Percentiles rank a stretch among this genome's conserved stretches.
These are phyloP conservation scores for Pseudopipra pipra DNA, from an alignment of 2,113 vertebrate species.

Conservation along the genomic window DNA sequence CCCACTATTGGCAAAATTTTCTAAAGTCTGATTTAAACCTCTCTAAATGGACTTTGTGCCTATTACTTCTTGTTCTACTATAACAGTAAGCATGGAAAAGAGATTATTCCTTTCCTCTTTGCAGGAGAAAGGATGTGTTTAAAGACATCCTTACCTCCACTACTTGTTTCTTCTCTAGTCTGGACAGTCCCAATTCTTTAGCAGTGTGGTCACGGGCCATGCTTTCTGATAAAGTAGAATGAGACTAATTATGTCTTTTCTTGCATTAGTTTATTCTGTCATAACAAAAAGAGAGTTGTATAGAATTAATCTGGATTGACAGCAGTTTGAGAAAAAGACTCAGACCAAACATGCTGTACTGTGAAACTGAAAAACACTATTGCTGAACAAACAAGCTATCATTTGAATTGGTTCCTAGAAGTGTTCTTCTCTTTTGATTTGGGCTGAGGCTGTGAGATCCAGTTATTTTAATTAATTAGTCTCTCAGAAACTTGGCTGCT, in stretches of 20 bases:
- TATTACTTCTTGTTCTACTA: not conserved
- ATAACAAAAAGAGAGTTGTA: not conserved
- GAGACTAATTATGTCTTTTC: not conserved
- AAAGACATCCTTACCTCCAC: slow-evolving; percentile 20
- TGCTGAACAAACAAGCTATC: not conserved
- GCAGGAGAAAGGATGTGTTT: slow-evolving; percentile 25
- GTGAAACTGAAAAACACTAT: not conserved
- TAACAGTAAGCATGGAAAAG: not conserved
- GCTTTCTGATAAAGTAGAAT: slow-evolving; percentile 2
- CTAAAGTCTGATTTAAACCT: not conserved
- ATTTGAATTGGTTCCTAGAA: not conserved
- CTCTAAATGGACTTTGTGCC: not conserved
- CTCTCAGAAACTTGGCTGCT: not conserved
- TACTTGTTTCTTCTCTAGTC: not conserved
- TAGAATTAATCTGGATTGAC: not conserved
- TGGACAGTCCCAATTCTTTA: not conserved
- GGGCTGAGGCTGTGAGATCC: not conserved
- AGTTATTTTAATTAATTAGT: not conserved
- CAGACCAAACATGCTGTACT: not conserved
- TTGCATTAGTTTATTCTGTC: not conserved
- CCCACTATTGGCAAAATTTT: not conserved
- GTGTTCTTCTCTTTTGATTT: not conserved
- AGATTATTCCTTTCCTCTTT: not conserved
- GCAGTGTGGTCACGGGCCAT: not conserved
- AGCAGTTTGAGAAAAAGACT: not conserved